Conservation (phyloP, 2,888 invertebrate species). For the Gymnocheta viridis region DNA sequence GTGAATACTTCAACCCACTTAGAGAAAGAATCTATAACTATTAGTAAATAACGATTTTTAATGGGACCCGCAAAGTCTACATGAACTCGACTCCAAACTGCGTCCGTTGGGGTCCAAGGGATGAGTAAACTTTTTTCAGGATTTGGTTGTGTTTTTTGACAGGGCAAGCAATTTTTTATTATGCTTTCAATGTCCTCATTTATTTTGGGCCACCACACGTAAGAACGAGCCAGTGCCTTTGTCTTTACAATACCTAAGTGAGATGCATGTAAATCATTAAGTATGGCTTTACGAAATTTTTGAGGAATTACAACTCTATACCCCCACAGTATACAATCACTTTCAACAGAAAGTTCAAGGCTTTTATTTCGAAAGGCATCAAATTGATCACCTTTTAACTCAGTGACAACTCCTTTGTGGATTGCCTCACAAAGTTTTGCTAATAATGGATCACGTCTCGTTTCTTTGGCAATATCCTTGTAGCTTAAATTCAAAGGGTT, state of each 20-base stretch:
- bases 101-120: slow-evolving; percentile 14
- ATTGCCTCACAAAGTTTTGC: slow-evolving; percentile 7
- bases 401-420: no score
- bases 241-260: neutral
- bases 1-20: slow-evolving; percentile 3
- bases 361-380: neutral
- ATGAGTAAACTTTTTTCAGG: slow-evolving; percentile 59
- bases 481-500: no score
- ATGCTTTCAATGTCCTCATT: no score
- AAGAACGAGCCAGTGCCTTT: neutral
- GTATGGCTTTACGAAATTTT: neutral
- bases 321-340: neutral
- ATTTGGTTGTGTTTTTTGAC: slow-evolving; percentile 51
- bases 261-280: neutral
- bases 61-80: slow-evolving; percentile 12
- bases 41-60: neutral
- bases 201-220: slow-evolving; percentile 1
- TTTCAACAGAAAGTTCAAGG: neutral
- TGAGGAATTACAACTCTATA: slow-evolving; percentile 12
- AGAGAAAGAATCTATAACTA: slow-evolving; percentile 13
- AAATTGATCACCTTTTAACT: no score
- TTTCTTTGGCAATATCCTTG: no score
- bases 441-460: no score
- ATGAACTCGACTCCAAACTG: slow-evolving; percentile 24
- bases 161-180: slow-evolving; percentile 47